phyloP scores from a whole-genome alignment of 92 coral and sea anemone species.

The Palythoa heliodiscus region DNA sequence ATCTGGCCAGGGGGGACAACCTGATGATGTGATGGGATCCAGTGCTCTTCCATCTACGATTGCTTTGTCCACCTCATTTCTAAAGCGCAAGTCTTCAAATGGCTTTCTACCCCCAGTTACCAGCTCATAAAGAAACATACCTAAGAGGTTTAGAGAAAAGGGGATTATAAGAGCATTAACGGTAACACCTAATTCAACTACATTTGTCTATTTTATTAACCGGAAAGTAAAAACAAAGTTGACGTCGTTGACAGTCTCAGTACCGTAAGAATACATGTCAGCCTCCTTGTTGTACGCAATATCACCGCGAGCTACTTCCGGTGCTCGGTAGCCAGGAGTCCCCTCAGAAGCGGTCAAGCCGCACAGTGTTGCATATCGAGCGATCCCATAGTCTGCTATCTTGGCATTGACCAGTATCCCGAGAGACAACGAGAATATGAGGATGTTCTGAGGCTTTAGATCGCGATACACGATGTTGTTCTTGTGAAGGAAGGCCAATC shows the following conservation, averaged over 20 bases:
- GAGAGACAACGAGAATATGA: slow-evolving; percentile 83
- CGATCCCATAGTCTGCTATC: slow-evolving; percentile 93
- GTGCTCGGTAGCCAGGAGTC: slow-evolving; percentile 98
- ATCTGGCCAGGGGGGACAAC: slow-evolving; percentile 97
- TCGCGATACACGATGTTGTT: slow-evolving; percentile 95
- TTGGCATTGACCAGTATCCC: slow-evolving; percentile 92
- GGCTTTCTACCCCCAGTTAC: slow-evolving; percentile 95
- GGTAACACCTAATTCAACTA: no score
- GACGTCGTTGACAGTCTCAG: no score
- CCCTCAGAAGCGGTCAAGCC: slow-evolving; percentile 96
- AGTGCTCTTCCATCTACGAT: slow-evolving; percentile 87
- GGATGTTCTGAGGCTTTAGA: slow-evolving; percentile 97
- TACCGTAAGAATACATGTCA: slow-evolving; percentile 89
- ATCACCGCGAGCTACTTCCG: slow-evolving; percentile 96
- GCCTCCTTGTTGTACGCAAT: slow-evolving; percentile 84
- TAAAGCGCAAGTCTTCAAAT: slow-evolving; percentile 90
- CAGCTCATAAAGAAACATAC: slow-evolving; percentile 94
- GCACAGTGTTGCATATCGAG: slow-evolving; percentile 87
- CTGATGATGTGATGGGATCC: slow-evolving; percentile 86
- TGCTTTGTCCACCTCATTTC: slow-evolving; percentile 91
- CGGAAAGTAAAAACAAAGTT: no score
- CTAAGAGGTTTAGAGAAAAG: neutral
- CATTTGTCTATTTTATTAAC: no score
- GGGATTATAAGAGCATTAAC: no score
- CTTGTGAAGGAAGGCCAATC: slow-evolving; percentile 85